Base-by-base conservation (phyloP, 2,888 invertebrate species). In the Latrodectus hesperus region DNA sequence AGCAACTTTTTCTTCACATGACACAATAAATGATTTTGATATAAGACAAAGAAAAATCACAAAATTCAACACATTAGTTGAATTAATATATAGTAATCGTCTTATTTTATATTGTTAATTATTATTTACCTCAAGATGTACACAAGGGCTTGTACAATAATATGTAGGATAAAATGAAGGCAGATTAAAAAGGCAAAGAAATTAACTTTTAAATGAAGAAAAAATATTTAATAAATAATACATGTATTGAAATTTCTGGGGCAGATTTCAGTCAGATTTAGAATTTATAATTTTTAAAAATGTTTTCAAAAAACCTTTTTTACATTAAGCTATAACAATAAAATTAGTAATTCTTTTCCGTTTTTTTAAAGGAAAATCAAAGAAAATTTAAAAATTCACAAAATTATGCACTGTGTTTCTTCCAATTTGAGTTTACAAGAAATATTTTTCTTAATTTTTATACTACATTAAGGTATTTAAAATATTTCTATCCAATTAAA, bases 71-170 rank as follows among this genome's bases (percentile, higher is more conserved):
- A 73, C 53, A 79, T 72, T 49, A 71, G 74, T 79, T 79, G 84
- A 84, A 84, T 49, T 49, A 68, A 84, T 84, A 71, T 74, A 84
- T 60, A 84, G 67, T 49, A 65, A 51, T 26, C 55, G 68, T 79
- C 74, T 73, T 70, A 84, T 79, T 73, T 73, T 72, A 16, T 38
- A 64, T 73, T 26, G 38, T 60, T 84, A 78, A 79, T 74, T 77
- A 65, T 26, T 84, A 84, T 84, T 68, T 84, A 84, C 84, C 79
- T 68, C n/a, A 26, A 84, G 73, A 78, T 84, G 68, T 84, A 84
- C 84, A 84, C 70, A 79, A 78, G 72, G 52, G 52, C 10, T 51
- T n/a, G 52, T 51, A 38, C 38, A 38, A 38, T 38, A 38, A 6
- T 38, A 38, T 38, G 6, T 38, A 38, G 38, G 38, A 38, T 22